Conservation (phyloP, 2,797 vertebrate genomes). For the Triplophysa bombifrons region DNA sequence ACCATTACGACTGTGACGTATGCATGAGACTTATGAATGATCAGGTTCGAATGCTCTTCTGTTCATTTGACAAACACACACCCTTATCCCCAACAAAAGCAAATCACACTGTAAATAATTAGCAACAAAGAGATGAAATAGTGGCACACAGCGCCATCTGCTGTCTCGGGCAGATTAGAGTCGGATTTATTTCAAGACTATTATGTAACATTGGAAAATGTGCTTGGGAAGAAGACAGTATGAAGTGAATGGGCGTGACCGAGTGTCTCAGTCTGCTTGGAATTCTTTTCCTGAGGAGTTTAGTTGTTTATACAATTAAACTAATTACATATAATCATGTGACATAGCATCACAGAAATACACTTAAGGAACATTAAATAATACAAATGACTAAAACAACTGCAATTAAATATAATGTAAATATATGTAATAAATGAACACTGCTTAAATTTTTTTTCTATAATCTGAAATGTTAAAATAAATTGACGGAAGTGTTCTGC, state of each 20-base stretch:
- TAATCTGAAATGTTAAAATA: no score
- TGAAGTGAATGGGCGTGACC: background rate
- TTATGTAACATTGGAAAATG: slow-evolving; percentile 35
- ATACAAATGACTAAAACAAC: background rate
- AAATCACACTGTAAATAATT: background rate
- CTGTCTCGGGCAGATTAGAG: background rate
- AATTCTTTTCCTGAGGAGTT: background rate
- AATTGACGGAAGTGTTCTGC: no score
- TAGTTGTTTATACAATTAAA: slow-evolving; percentile 2
- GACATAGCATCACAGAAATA: background rate
- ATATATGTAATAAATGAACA: no score
- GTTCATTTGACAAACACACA: background rate
- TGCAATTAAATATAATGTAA: background rate
- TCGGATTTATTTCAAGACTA: background rate
- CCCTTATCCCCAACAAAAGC: background rate
- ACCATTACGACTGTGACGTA: background rate
- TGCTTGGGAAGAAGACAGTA: slow-evolving; percentile 7
- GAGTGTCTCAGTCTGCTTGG: background rate
- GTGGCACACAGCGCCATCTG: slow-evolving; percentile 44
- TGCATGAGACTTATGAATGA: background rate
- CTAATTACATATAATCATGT: background rate
- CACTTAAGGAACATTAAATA: background rate
- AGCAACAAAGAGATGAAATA: background rate
- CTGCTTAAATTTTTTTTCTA: no score
- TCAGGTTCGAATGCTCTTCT: no score